Evolutionary conservation across 2,888 invertebrate species (phyloP).

Genomic region (Trichopria drosophilae): DNA sequence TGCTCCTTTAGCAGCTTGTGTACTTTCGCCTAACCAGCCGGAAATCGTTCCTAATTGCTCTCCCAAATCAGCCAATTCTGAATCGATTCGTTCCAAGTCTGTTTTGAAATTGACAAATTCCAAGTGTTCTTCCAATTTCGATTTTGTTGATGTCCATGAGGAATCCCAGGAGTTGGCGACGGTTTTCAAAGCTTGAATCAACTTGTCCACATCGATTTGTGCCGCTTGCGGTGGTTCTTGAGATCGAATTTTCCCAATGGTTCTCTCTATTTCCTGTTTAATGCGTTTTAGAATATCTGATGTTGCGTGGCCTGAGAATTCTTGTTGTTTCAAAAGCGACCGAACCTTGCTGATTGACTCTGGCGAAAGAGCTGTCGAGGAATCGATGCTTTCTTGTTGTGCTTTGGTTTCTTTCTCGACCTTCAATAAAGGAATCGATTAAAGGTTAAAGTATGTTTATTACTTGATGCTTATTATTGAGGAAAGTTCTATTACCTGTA

Average conservation of each 20-base stretch:
- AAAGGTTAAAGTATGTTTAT: slow-evolving; percentile 3
- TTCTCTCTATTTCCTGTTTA: slow-evolving; percentile 69
- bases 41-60: slow-evolving; percentile 46
- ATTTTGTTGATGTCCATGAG: slow-evolving; percentile 63
- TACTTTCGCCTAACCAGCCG: slow-evolving; percentile 65
- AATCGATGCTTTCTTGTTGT: slow-evolving; percentile 38
- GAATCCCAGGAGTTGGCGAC: slow-evolving; percentile 64
- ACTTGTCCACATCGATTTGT: slow-evolving; percentile 70
- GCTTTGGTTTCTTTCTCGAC: slow-evolving; percentile 57
- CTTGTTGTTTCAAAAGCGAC: slow-evolving; percentile 57
- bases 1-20: slow-evolving; percentile 70
- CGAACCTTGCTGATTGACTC: slow-evolving; percentile 39
- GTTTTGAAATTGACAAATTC: slow-evolving; percentile 61
- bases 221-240: slow-evolving; percentile 72
- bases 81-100: slow-evolving; percentile 72
- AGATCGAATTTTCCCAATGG: slow-evolving; percentile 69
- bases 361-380: slow-evolving; percentile 31
- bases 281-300: slow-evolving; percentile 69
- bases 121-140: slow-evolving; percentile 66
- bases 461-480: slow-evolving; percentile 6
- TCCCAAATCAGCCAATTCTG: slow-evolving; percentile 61
- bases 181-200: slow-evolving; percentile 66
- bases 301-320: slow-evolving; percentile 67
- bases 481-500: slow-evolving; percentile 57
- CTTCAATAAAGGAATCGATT: slow-evolving; percentile 30